Conservation (phyloP, 2,888 invertebrate species). For the Tiphia femorata region DNA sequence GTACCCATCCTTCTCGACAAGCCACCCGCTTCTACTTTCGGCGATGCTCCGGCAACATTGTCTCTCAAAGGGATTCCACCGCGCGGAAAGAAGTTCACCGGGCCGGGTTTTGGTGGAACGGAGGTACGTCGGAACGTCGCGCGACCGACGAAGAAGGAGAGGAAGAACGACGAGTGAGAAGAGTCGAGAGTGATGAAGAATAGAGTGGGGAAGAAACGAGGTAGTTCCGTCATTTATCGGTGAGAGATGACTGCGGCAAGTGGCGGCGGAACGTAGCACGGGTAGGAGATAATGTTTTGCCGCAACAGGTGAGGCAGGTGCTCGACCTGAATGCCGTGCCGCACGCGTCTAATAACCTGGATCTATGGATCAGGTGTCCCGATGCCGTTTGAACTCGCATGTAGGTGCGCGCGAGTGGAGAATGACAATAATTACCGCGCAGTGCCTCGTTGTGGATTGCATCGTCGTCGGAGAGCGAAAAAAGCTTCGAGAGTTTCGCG, state of each 20-base stretch:
- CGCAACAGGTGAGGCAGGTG: slow-evolving; percentile 69
- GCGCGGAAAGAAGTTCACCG: slow-evolving; percentile 25
- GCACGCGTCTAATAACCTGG: slow-evolving; percentile 66
- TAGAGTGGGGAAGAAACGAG: slow-evolving; percentile 32
- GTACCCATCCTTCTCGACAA: too few species aligned
- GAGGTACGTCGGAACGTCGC: not conserved
- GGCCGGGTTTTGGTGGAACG: not conserved
- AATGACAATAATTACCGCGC: slow-evolving; percentile 54
- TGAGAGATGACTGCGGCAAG: slow-evolving; percentile 57
- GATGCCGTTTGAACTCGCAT: slow-evolving; percentile 55
- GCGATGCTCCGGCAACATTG: slow-evolving; percentile 14
- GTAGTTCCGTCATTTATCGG: slow-evolving; percentile 62
- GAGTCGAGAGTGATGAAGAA: slow-evolving; percentile 18
- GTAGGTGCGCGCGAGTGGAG: slow-evolving; percentile 2
- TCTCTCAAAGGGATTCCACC: slow-evolving; percentile 23
- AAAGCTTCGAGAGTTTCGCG: slow-evolving; percentile 4
- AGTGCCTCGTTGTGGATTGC: not conserved
- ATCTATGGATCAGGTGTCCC: slow-evolving; percentile 66
- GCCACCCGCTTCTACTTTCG: too few species aligned
- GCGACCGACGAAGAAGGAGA: slow-evolving; percentile 14
- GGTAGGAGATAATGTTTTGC: slow-evolving; percentile 66
- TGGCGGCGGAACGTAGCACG: slow-evolving; percentile 53
- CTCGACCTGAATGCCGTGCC: slow-evolving; percentile 65
- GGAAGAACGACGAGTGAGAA: not conserved
- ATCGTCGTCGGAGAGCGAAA: too few species aligned